Conservation (phyloP, 1,140 invertebrate species). For the Bombus consobrinus region DNA sequence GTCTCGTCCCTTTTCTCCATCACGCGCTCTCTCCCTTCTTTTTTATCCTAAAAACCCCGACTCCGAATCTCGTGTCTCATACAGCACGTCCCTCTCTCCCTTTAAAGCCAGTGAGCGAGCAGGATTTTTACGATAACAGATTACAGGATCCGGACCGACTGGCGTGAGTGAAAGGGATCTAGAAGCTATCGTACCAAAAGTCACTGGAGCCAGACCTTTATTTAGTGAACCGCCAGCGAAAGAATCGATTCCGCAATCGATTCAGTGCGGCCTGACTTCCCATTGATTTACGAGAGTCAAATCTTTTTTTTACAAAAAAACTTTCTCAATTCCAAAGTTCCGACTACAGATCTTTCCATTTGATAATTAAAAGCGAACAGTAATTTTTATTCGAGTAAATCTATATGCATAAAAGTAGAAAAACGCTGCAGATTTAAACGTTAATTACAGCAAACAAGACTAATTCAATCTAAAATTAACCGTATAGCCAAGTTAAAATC, state of each 20-base stretch:
- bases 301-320: not conserved
- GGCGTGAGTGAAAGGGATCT: constrained; percentile 58
- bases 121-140: constrained; percentile 77
- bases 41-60: constrained; percentile 26
- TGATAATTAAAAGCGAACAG: too few species aligned
- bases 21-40: not conserved
- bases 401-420: too few species aligned
- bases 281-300: not conserved
- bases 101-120: constrained; percentile 64
- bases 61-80: constrained; percentile 40
- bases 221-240: not conserved
- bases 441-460: too few species aligned
- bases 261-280: not conserved
- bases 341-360: too few species aligned
- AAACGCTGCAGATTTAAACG: too few species aligned
- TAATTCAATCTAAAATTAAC: too few species aligned
- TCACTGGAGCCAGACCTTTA: constrained; percentile 32
- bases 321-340: too few species aligned
- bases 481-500: too few species aligned
- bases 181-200: constrained; percentile 52
- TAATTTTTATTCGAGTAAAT: too few species aligned
- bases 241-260: constrained; percentile 37
- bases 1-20: constrained; percentile 60
- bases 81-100: constrained; percentile 24
- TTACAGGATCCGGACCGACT: constrained; percentile 60